A percentile compares a stretch with the other conserved stretches of the same genome.
Conservation (phyloP, 2,113 vertebrate genomes). For the Nibea coibor region DNA sequence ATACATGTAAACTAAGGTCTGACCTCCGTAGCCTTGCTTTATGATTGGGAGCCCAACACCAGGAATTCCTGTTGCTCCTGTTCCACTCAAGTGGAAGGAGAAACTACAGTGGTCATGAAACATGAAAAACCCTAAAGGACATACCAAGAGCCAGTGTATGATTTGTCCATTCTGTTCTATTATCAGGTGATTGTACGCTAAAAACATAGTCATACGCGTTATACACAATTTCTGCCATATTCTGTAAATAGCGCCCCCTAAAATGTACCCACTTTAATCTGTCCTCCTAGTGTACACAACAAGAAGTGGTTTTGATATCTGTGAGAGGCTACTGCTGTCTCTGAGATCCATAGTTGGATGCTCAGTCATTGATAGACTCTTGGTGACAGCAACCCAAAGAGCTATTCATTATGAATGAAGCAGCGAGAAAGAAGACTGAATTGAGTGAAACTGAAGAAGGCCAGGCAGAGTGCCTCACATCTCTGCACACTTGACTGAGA, state of each 20-base stretch:
- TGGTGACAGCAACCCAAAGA: conserved; percentile 75
- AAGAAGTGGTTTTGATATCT: conserved; percentile 53
- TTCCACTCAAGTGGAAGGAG: too few relatives aligned
- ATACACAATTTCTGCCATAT: too few relatives aligned
- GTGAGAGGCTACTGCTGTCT: conserved; percentile 46
- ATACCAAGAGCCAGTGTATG: too few relatives aligned
- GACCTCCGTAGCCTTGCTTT: neutral
- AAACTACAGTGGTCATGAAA: too few relatives aligned
- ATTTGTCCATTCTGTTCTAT: too few relatives aligned
- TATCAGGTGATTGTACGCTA: too few relatives aligned
- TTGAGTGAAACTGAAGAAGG: conserved; percentile 80
- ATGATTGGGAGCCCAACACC: neutral
- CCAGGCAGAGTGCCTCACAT: conserved; percentile 82
- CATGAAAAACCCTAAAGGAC: too few relatives aligned
- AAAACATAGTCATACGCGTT: too few relatives aligned
- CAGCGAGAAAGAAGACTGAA: conserved; percentile 69
- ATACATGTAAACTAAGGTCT: neutral
- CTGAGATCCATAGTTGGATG: conserved; percentile 52
- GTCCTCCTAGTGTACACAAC: conserved; percentile 2
- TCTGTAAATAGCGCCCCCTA: too few relatives aligned
- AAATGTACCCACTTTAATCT: neutral
- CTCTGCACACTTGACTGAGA: conserved; percentile 84
- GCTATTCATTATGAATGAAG: conserved; percentile 81
- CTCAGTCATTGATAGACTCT: conserved; percentile 66
- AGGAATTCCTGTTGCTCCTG: neutral